These are phyloP conservation scores for Meiosimyza decipiens DNA, from an alignment of 2,888 invertebrate species.

Conservation along the genomic window DNA sequence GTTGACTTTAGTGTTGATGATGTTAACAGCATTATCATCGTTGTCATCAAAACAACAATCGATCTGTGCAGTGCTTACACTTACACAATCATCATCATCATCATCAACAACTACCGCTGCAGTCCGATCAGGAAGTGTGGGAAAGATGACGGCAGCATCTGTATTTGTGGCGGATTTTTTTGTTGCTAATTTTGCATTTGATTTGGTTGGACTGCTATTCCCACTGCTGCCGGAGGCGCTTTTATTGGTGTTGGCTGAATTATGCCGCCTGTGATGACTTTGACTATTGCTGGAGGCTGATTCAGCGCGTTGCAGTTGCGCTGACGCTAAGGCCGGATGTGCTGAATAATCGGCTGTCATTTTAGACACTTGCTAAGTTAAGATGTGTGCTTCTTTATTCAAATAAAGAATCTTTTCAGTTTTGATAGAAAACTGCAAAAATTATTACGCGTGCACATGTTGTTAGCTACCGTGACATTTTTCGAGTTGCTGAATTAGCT, in stretches of 20 bases:
- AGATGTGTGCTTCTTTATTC: neutral
- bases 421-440: conserved; percentile 20
- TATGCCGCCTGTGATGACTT: conserved; percentile 51
- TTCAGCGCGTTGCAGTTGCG: conserved; percentile 52
- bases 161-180: conserved; percentile 43
- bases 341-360: conserved; percentile 62
- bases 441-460: neutral
- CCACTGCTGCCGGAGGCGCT: conserved; percentile 33
- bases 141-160: conserved; percentile 1
- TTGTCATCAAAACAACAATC: conserved; percentile 45
- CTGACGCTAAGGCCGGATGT: conserved; percentile 63
- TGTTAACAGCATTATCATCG: conserved; percentile 39
- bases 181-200: conserved; percentile 48
- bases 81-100: conserved; percentile 51
- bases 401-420: conserved; percentile 8
- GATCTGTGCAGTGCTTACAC: conserved; percentile 37
- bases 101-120: conserved; percentile 40
- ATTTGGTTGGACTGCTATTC: conserved; percentile 22
- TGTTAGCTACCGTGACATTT: conserved; percentile 15
- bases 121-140: conserved; percentile 34
- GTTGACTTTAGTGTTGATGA: neutral
- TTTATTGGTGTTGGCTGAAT: conserved; percentile 41
- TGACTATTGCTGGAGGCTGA: conserved; percentile 45
- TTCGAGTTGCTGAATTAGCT: conserved; percentile 1
- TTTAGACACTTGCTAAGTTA: neutral